phyloP scores from a whole-genome alignment of 2,888 invertebrate species.

The Lasioglossum villosulum region DNA sequence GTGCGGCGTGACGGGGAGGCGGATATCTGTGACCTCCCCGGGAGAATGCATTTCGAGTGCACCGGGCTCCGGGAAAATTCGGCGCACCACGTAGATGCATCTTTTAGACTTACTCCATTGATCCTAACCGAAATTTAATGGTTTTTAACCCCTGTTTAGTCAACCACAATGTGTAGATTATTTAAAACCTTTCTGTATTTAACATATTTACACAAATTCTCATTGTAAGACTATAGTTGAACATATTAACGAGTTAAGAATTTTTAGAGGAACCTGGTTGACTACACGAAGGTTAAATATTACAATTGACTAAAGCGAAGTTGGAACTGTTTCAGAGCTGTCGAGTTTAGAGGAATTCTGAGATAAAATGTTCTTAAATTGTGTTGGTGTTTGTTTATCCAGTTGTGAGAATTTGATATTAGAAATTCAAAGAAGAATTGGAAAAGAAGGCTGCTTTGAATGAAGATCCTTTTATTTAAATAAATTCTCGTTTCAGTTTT shows the following conservation, averaged over 20 bases:
- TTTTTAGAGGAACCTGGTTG: too few relatives aligned
- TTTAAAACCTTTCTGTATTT: too few relatives aligned
- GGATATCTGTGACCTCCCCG: conserved; percentile 40
- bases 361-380: background rate
- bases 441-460: too few relatives aligned
- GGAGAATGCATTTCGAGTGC: conserved; percentile 27
- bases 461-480: background rate
- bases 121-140: background rate
- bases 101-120: background rate
- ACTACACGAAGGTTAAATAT: background rate
- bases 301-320: background rate
- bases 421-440: background rate
- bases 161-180: too few relatives aligned
- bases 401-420: background rate
- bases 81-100: background rate
- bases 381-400: background rate
- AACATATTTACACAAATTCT: too few relatives aligned
- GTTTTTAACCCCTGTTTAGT: background rate
- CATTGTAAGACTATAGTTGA: too few relatives aligned
- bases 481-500: background rate
- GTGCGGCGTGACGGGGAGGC: conserved; percentile 36
- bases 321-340: background rate
- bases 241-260: too few relatives aligned
- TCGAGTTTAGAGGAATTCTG: too few relatives aligned
- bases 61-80: conserved; percentile 8